A percentile compares a stretch with the other conserved stretches of the same genome.
Evolutionary conservation across 1,140 invertebrate species (phyloP).

Genomic region (Cherax quadricarinatus): DNA sequence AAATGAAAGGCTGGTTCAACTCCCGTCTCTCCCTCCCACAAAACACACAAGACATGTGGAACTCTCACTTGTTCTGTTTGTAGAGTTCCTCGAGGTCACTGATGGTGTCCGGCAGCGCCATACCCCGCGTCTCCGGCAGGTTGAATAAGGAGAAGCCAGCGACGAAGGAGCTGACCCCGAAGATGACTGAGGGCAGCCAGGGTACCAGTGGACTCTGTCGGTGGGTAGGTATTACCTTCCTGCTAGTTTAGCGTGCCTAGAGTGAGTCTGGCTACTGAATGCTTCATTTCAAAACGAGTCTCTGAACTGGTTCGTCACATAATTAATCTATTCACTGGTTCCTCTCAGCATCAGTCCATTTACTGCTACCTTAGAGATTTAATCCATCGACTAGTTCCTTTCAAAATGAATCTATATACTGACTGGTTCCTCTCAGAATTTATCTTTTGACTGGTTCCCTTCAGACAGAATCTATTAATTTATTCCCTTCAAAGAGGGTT

Average conservation of each 20-base stretch:
- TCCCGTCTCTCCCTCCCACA: background rate
- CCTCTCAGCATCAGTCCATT: too few species aligned
- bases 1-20: too few species aligned
- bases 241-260: background rate
- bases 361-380: too few species aligned
- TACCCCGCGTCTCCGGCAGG: constrained; percentile 29
- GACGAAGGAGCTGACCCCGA: constrained; percentile 35
- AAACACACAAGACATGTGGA: background rate
- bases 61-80: background rate
- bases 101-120: constrained; percentile 40
- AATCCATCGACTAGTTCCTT: too few species aligned
- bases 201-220: constrained; percentile 29
- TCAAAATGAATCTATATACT: too few species aligned
- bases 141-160: constrained; percentile 10
- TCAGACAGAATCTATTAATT: too few species aligned
- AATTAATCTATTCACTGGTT: background rate
- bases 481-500: too few species aligned
- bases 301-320: background rate
- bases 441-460: too few species aligned
- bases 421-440: too few species aligned
- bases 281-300: background rate
- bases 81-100: constrained; percentile 29
- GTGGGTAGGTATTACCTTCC: too few species aligned
- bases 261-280: background rate
- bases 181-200: constrained; percentile 44